Percentiles rank a stretch among this genome's conserved stretches.
Evolutionary conservation across 1,140 invertebrate species (phyloP).

Genomic region (Heliconius congener): DNA sequence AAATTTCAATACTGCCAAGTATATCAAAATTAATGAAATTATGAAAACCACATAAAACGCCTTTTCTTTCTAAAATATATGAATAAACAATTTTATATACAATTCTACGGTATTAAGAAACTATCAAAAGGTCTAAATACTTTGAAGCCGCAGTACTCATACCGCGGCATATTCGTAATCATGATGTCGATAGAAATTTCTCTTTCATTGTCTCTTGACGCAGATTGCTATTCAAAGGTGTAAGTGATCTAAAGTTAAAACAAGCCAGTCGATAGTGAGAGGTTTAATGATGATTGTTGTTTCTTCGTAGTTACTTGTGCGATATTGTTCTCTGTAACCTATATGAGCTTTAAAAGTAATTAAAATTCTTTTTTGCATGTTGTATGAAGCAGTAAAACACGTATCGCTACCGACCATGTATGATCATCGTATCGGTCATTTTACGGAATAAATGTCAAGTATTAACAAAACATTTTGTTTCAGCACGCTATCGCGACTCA

Average conservation of each 20-base stretch:
- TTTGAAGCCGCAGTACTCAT: background rate
- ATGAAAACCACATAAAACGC: too few species aligned
- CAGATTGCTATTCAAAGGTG: conserved; percentile 20
- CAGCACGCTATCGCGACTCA: background rate
- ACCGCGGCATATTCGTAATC: conserved; percentile 2
- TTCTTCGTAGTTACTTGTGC: background rate
- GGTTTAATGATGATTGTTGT: conserved; percentile 6
- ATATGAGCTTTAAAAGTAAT: background rate
- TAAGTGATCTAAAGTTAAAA: conserved; percentile 30
- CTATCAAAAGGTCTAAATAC: background rate
- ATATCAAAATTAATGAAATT: too few species aligned
- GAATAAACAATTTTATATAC: background rate
- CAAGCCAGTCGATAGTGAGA: conserved; percentile 5
- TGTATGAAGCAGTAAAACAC: background rate
- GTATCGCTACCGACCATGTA: conserved; percentile 3
- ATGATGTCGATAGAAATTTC: conserved; percentile 20
- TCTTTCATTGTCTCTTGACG: conserved; percentile 10
- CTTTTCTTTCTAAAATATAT: background rate
- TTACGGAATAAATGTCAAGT: background rate
- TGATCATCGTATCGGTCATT: background rate
- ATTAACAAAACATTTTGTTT: background rate
- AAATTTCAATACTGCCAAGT: too few species aligned
- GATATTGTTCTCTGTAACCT: background rate
- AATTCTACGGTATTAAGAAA: background rate
- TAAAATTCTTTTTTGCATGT: conserved; percentile 3